Evolutionary conservation across 2,888 invertebrate genomes (phyloP), one percentile per base, ranked within the genome.

Genomic region (Automeris io): DNA sequence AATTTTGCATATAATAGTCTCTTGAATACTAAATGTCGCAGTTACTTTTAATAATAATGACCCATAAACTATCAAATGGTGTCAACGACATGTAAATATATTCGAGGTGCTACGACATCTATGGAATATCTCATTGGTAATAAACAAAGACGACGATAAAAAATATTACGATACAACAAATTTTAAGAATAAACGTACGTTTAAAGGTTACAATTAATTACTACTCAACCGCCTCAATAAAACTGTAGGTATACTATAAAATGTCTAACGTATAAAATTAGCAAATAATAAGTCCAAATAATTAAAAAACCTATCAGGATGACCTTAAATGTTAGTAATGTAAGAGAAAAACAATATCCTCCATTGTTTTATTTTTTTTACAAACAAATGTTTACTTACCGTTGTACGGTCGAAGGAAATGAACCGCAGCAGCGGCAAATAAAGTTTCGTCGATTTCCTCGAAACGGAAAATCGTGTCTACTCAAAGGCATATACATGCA

Each of bases 391-490:
- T n/a, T n/a, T n/a, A 18, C 31, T 31, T 31, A 13, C 7, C 16
- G 5, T 33, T 26, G 34, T 21, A 39, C 33, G 46, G 49, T 42
- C 50, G 49, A 57, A 54, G 69, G 71, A 67, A 67, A 66, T 51
- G 52, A 54, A 56, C 62, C 57, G 49, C 45, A n/a, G n/a, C n/a
- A n/a, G 51, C 53, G 48, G 57, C 61, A 59, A 70, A 66, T 60
- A 52, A 55, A 54, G 56, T 66, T 68, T 66, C 67, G 65, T 59
- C 49, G 38, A 49, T 49, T 46, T 44, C 51, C 49, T 53, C 55
- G 47, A 42, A 63, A 54, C 68, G 68, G 67, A 64, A 62, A 57
- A 61, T 47, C 57, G 57, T 67, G 68, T 69, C 65, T 61, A 69
- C 64, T 63, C n/a, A n/a, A n/a, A 53, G 2, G 29, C 16, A n/a